These are phyloP conservation scores for Micromys minutus DNA, from an alignment of 2,113 vertebrate species.

Conservation along the genomic window DNA sequence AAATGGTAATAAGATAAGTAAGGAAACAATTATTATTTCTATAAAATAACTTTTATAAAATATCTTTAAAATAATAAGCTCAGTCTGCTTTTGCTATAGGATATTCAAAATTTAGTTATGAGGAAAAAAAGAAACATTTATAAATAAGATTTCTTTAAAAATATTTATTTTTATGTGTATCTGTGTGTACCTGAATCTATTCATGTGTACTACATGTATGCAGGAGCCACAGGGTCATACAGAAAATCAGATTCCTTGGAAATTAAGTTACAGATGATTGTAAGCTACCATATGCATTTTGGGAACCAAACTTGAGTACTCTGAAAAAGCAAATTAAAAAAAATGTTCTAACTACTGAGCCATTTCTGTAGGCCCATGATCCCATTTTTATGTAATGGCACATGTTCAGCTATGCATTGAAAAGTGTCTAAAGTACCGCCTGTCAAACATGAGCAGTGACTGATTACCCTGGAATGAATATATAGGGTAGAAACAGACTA, in stretches of 20 bases:
- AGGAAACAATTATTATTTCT: background rate
- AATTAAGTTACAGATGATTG: background rate
- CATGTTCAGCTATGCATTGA: background rate
- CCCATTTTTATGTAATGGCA: background rate
- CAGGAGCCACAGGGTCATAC: background rate
- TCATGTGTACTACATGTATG: background rate
- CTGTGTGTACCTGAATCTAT: background rate
- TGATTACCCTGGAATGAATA: background rate
- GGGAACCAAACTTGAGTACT: background rate
- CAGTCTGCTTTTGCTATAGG: background rate
- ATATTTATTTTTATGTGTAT: background rate
- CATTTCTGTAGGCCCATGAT: background rate
- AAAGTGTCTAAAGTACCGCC: background rate
- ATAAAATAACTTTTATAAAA: background rate
- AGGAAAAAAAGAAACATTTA: conserved; percentile 20
- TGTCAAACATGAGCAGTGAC: background rate
- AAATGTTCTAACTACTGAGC: background rate
- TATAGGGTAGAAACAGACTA: background rate
- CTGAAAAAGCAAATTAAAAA: background rate
- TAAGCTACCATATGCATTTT: background rate
- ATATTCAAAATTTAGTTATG: background rate
- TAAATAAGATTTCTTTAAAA: background rate
- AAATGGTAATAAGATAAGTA: background rate
- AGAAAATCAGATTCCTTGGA: background rate
- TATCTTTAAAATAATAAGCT: background rate